Evolutionary conservation across 2,888 invertebrate species (phyloP), one percentile per base, ranked within the genome.

Genomic region (Mythimna albipuncta): DNA sequence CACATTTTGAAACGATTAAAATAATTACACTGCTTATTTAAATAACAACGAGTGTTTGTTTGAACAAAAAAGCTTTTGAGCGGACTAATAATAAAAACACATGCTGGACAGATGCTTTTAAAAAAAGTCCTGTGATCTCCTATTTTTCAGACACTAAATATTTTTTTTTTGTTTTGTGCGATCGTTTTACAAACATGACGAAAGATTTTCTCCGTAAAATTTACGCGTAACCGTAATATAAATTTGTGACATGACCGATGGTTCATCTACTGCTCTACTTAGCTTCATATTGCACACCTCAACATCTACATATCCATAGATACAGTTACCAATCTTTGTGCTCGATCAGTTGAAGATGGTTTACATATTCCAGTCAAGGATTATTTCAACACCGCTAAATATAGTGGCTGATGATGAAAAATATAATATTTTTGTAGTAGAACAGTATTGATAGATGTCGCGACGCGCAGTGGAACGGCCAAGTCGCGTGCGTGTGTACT

Each of bases 361-460:
- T 35, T 32, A 26, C 59, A 58, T 66, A 38, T 26, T 73, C 19
- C 55, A 70, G 69, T 61, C 58, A 67, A 72, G 65, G 65, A 68
- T 67, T 50, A 68, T 75, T 72, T 77, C 71, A 57, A 66, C 66
- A 72, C 44, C 26, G 38, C 65, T 78, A 85, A 77, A 85, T 75
- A 85, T 82, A 85, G 6, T 21, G 11, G 10, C 35, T 58, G 72
- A 77, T 66, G 76, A 72, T 72, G 75, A 79, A 77, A 75, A 85
- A 76, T 71, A 82, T 85, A 55, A 85, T 82, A 78, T 73, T 77
- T 77, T 82, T 41, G 62, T 71, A 57, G 73, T 72, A 16, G 47
- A 75, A 57, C 64, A 57, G 75, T 69, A 79, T 74, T 77, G 78
- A 84, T 77, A 86, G 75, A 75, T 79, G 82, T 84, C 79, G 47